Conservation (phyloP, 2,888 invertebrate genomes). For the Nephrotoma flavescens region DNA sequence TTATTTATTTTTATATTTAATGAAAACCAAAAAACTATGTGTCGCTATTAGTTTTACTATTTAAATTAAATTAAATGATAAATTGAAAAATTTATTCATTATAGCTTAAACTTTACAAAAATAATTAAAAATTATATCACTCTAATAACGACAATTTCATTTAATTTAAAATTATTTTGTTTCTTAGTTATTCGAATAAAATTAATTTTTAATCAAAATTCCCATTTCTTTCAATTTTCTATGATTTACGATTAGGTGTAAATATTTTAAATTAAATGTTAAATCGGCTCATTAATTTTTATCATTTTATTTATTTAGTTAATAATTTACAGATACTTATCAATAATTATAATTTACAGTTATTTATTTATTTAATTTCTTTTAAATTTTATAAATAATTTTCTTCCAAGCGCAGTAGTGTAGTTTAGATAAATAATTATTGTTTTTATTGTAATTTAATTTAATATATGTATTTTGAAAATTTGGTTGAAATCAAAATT, state of each 20-base stretch:
- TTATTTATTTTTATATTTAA: not conserved
- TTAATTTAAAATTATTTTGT: slow-evolving; percentile 10
- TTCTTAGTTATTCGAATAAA: not conserved
- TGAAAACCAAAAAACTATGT: not conserved
- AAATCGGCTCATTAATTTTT: slow-evolving; percentile 11
- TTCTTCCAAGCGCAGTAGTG: not conserved
- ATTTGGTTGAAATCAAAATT: slow-evolving; percentile 2
- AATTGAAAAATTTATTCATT: not conserved
- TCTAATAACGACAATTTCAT: slow-evolving; percentile 14
- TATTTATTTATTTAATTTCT: not conserved
- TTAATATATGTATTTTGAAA: not conserved
- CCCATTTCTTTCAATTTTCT: not conserved
- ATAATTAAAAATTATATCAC: not conserved
- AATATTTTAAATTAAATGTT: slow-evolving; percentile 25
- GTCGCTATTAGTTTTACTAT: not conserved
- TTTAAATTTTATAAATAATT: not conserved
- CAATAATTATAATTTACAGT: not conserved
- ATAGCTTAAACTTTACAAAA: not conserved
- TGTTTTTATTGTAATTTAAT: not conserved
- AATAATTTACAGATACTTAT: slow-evolving; percentile 11
- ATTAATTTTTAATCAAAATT: not conserved
- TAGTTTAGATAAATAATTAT: not conserved
- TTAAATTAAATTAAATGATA: not conserved
- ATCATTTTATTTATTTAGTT: slow-evolving; percentile 22
- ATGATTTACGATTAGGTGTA: slow-evolving; percentile 23